Evolutionary conservation across 1,140 invertebrate genomes (phyloP), one percentile per base, ranked within the genome.

Genomic region (Ostrea edulis): DNA sequence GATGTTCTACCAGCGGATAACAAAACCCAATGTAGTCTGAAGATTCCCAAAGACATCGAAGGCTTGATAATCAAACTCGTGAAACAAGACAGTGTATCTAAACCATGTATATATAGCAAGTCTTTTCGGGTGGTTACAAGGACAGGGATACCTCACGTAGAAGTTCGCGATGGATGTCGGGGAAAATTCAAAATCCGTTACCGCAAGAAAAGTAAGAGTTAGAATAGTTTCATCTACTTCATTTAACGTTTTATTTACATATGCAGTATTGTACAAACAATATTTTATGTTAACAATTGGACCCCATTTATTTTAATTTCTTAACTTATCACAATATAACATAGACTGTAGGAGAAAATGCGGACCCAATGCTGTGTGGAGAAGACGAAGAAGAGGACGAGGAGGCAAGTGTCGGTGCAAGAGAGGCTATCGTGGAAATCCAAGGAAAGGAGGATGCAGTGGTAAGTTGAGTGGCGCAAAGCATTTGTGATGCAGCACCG

Each of bases 361-460:
- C 5, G 68, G 68, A 22, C 68, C 25, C 25, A 77, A 77, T 77
- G 68, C 68, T 17, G 8, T 77, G 11, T 77, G 68, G 68, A 77
- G 29, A 14, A 35, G 14, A 14, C 35, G 14, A 29, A 22, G 25
- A 77, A 77, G 29, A 29, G 14, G 68, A 12, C 35, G 68, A 77
- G 25, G 68, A 9, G 25, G 68, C 68, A 77, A 77, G 29, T 77
- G 68, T 77, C 29, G 25, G 25, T 77, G 68, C 11, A 77, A 77
- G 68, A 77, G 29, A 77, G 68, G 68, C 11, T 77, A 77, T 77
- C 68, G 68, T 17, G 68, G 68, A 77, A 77, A 77, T 35, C 68
- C 68, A 35, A 77, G 14, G 68, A 77, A 62, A n/a, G 14, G 22
- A 71, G 65, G 68, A 14, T 77, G 68, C 25, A 77, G 8, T 29